These are phyloP conservation scores for Anomalospiza imberbis DNA, from an alignment of 2,797 vertebrate species.

Conservation along the genomic window DNA sequence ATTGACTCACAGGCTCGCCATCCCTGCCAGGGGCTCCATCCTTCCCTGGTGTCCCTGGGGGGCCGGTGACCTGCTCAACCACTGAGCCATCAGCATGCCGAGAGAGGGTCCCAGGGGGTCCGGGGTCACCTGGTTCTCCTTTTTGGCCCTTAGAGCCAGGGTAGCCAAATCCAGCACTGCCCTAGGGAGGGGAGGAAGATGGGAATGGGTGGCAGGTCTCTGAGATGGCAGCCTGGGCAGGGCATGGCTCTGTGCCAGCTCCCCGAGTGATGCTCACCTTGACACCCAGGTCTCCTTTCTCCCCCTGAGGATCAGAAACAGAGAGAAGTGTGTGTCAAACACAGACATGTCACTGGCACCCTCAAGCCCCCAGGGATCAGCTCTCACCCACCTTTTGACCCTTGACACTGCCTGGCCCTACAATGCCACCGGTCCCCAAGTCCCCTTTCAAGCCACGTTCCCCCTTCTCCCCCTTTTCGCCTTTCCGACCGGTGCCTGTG, in stretches of 20 bases:
- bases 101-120: conserved; percentile 39
- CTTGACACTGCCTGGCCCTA: conserved; percentile 46
- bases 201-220: not conserved
- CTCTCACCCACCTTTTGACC: conserved; percentile 77
- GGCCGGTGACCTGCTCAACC: conserved; percentile 71
- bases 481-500: conserved; percentile 60
- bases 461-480: conserved; percentile 80
- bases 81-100: conserved; percentile 47
- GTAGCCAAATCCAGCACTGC: conserved; percentile 84
- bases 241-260: not conserved
- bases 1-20: conserved; percentile 83
- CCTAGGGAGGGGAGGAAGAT: conserved; percentile 62
- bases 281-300: conserved; percentile 80
- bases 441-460: conserved; percentile 82
- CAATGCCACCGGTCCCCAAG: not conserved
- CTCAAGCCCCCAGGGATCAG: fast-evolving
- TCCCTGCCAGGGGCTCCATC: conserved; percentile 80
- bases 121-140: conserved; percentile 80
- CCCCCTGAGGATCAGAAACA: conserved; percentile 76
- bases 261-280: conserved; percentile 69
- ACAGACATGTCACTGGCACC: fast-evolving
- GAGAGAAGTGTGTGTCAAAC: not conserved
- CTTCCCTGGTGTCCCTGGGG: conserved; percentile 74
- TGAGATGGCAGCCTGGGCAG: not conserved
- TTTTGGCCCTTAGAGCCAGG: conserved; percentile 83